Evolutionary conservation across 1,140 invertebrate species (phyloP).

Genomic region (Aphelenchoides fujianensis): DNA sequence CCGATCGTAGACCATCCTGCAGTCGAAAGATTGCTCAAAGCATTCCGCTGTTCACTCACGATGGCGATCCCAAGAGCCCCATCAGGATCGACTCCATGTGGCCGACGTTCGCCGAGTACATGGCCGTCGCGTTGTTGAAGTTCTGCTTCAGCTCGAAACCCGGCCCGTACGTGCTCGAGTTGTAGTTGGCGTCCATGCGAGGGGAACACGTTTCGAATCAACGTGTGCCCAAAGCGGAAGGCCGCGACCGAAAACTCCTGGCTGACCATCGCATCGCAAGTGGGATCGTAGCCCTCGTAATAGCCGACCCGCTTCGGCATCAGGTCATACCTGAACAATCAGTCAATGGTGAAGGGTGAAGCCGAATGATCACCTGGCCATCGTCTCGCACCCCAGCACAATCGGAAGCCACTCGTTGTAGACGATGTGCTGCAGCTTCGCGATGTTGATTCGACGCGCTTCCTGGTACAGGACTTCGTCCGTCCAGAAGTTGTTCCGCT

Average conservation of each 20-base stretch:
- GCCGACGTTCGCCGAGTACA: constrained; percentile 52
- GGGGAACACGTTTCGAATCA: constrained; percentile 61
- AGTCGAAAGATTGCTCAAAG: constrained; percentile 12
- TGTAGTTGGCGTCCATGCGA: constrained; percentile 50
- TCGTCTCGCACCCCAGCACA: constrained; percentile 83
- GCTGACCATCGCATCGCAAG: constrained; percentile 54
- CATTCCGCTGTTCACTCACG: constrained; percentile 13
- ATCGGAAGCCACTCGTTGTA: constrained; percentile 92
- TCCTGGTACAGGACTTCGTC: constrained; percentile 75
- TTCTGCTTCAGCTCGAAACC: constrained; percentile 30
- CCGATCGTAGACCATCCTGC: constrained; percentile 58
- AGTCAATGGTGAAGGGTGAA: constrained; percentile 43
- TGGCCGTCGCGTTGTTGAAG: constrained; percentile 54
- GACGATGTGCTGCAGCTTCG: constrained; percentile 85
- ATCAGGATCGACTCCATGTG: constrained; percentile 60
- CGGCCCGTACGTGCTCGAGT: constrained; percentile 26
- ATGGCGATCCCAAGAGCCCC: constrained; percentile 52
- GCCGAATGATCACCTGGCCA: constrained; percentile 64
- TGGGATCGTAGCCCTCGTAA: constrained; percentile 51
- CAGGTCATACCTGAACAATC: constrained; percentile 69
- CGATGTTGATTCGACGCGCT: constrained; percentile 79
- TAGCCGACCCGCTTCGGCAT: constrained; percentile 53
- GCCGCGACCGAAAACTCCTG: constrained; percentile 62
- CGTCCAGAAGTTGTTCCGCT: constrained; percentile 85
- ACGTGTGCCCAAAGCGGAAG: constrained; percentile 70